Percentiles rank a stretch among this genome's conserved stretches.
Evolutionary conservation across 2,797 vertebrate species (phyloP).

Genomic region (Alectoris magna): DNA sequence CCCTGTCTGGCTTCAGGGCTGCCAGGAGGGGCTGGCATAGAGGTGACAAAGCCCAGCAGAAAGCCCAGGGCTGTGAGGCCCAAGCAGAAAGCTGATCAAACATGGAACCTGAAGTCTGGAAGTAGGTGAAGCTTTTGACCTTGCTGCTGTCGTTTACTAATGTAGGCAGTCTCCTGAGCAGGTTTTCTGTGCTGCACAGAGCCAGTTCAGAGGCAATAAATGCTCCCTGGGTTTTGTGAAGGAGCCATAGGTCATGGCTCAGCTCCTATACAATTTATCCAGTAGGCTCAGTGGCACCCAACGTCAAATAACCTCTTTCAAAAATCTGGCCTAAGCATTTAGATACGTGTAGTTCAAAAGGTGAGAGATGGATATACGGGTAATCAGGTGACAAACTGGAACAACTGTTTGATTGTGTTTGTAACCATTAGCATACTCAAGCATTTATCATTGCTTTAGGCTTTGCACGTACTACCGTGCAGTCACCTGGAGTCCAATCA

Average conservation of each 20-base stretch:
- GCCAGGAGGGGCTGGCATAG: background rate
- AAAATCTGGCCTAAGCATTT: background rate
- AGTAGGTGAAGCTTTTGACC: background rate
- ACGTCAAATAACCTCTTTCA: background rate
- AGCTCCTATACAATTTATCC: rapidly evolving
- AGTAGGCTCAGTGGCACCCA: background rate
- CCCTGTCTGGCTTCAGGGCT: background rate
- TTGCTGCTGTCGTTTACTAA: background rate
- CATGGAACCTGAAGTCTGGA: background rate
- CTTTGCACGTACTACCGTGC: background rate
- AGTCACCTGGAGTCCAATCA: background rate
- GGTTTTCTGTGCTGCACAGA: background rate
- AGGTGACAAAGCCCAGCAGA: background rate
- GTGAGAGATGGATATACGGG: background rate
- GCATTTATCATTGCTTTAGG: background rate
- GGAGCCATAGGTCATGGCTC: background rate
- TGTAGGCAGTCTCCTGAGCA: background rate
- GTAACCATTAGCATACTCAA: background rate
- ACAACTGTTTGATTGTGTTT: background rate
- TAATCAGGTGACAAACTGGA: background rate
- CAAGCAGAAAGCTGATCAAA: background rate
- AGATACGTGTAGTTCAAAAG: background rate
- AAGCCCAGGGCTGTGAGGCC: background rate
- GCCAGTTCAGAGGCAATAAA: background rate
- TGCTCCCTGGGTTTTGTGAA: background rate